phyloP scores from a whole-genome alignment of 1,140 invertebrate genomes.

The Pseudoatta argentina region DNA sequence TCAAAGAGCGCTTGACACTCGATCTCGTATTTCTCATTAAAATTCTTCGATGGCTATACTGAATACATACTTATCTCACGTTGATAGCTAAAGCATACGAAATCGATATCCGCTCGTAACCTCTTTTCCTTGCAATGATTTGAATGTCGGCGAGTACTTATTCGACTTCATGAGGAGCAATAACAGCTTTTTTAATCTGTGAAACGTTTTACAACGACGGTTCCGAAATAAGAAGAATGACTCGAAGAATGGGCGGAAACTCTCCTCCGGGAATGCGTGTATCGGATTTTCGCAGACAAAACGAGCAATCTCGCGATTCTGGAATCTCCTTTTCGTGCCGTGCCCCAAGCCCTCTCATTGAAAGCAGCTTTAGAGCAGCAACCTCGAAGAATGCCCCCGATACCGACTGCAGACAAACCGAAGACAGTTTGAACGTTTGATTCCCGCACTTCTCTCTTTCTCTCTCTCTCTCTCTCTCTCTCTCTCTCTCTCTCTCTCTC shows the following conservation, averaged over 20 bases:
- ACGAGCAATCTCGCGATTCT: conserved; percentile 61
- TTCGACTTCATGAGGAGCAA: conserved; percentile 51
- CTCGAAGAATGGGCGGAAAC: conserved; percentile 11
- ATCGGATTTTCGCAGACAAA: conserved; percentile 71
- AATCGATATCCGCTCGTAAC: conserved; percentile 11
- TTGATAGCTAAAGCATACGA: conserved; percentile 7
- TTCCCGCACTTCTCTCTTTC: not conserved
- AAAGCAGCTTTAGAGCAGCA: conserved; percentile 53
- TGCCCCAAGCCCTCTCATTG: conserved; percentile 40
- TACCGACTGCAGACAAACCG: conserved; percentile 55
- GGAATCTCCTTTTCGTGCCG: conserved; percentile 53
- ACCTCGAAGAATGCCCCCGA: conserved; percentile 61
- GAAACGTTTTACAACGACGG: conserved; percentile 51
- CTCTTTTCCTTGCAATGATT: conserved; percentile 18
- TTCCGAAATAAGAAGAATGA: conserved; percentile 30
- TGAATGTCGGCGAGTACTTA: conserved; percentile 23
- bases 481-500: too few relatives aligned
- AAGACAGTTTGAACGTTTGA: conserved; percentile 57
- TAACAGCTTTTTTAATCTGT: conserved; percentile 58
- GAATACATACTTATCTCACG: conserved; percentile 25
- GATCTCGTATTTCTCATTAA: not conserved
- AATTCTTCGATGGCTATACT: not conserved
- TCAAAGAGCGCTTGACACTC: not conserved
- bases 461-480: not conserved
- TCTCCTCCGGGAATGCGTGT: conserved; percentile 60